phyloP scores from a whole-genome alignment of 2,113 vertebrate species.

The Porphyrio hochstetteri region DNA sequence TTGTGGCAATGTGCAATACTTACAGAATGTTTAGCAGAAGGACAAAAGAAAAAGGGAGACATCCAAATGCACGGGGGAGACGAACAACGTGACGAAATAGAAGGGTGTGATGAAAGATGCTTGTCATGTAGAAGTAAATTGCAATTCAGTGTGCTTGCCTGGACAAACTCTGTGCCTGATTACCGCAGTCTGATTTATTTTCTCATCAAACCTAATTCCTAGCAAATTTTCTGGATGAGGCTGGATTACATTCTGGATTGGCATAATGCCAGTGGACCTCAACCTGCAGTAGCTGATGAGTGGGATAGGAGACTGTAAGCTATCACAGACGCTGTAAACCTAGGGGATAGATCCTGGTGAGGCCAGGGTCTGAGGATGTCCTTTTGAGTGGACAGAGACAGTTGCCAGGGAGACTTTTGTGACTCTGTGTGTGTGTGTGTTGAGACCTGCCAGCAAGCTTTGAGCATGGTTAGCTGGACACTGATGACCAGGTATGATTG shows the following conservation, averaged over 20 bases:
- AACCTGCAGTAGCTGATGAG: not conserved
- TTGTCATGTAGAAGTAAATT: not conserved
- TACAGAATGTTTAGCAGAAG: not conserved
- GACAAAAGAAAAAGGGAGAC: not conserved
- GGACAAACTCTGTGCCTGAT: not conserved
- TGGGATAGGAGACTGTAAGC: not conserved
- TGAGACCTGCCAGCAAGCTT: not conserved
- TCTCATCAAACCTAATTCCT: not conserved
- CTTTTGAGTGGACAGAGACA: not conserved
- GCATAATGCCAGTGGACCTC: not conserved
- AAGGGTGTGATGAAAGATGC: not conserved
- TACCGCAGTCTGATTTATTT: not conserved
- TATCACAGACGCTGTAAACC: not conserved
- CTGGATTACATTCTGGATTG: rapidly evolving
- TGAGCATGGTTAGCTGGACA: not conserved
- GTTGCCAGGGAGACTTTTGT: not conserved
- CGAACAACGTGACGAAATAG: not conserved
- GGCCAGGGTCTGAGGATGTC: not conserved
- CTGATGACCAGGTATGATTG: too few species aligned
- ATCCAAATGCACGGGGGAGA: not conserved
- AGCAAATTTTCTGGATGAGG: not conserved
- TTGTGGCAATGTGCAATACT: not conserved
- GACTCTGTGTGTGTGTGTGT: rapidly evolving
- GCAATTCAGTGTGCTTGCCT: not conserved
- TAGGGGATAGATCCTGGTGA: rapidly evolving